Conservation (phyloP, 1,140 invertebrate genomes). For the Phymastichus coffea region DNA sequence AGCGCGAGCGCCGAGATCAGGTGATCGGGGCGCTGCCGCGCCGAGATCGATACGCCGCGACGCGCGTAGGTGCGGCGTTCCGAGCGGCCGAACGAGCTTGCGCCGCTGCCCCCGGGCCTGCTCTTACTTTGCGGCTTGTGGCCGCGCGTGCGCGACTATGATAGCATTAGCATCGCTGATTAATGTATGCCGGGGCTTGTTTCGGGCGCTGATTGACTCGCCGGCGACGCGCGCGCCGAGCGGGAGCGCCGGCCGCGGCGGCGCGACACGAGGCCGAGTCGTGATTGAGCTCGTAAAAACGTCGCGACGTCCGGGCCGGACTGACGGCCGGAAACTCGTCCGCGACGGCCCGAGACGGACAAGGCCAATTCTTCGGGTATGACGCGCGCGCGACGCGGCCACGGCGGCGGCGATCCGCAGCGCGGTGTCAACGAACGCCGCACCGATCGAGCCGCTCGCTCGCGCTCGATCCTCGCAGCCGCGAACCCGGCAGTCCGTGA, state of each 20-base stretch:
- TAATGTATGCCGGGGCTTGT: conserved; percentile 54
- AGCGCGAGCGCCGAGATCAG: not conserved
- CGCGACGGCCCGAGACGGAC: conserved; percentile 53
- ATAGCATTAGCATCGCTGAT: conserved; percentile 57
- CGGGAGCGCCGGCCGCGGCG: conserved; percentile 5
- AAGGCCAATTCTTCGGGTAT: conserved; percentile 58
- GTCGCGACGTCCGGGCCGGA: conserved; percentile 45
- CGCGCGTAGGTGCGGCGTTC: no score
- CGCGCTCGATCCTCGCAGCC: not conserved
- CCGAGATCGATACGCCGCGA: no score
- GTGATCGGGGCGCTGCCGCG: no score
- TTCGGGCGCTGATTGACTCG: conserved; percentile 50
- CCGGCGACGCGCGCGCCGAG: not conserved
- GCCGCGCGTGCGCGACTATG: conserved; percentile 36
- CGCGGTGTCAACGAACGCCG: conserved; percentile 43
- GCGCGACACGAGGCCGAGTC: not conserved
- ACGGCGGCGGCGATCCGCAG: no score
- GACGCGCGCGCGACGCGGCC: conserved; percentile 48
- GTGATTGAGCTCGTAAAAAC: conserved; percentile 56
- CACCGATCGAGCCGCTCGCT: conserved; percentile 29
- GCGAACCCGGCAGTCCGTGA: no score
- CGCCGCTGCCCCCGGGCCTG: no score
- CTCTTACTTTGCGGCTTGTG: conserved; percentile 36
- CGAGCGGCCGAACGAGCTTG: conserved; percentile 16
- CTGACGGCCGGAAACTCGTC: conserved; percentile 54